Conservation (phyloP, 2,113 vertebrate species). For the Pangasianodon hypophthalmus region DNA sequence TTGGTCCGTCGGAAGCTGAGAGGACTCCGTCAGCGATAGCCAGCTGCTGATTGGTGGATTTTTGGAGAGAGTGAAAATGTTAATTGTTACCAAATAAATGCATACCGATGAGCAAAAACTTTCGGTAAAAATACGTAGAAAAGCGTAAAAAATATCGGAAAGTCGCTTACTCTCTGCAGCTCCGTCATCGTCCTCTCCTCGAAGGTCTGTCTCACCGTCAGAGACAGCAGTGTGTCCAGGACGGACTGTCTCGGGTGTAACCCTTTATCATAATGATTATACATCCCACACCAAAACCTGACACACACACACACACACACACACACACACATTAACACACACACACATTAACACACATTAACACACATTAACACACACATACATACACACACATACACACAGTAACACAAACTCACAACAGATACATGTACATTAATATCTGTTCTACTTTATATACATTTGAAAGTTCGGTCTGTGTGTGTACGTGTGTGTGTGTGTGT, state of each 20-base stretch:
- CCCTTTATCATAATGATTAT: constrained; percentile 80
- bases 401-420: neutral
- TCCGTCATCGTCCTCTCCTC: constrained; percentile 66
- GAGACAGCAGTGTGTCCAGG: constrained; percentile 72
- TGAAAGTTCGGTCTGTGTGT: neutral
- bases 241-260: constrained; percentile 79
- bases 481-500: neutral
- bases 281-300: constrained; percentile 85
- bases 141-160: neutral
- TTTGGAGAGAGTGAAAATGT: neutral
- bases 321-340: neutral
- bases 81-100: neutral
- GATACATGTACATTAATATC: neutral
- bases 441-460: neutral
- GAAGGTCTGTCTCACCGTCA: constrained; percentile 62
- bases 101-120: neutral
- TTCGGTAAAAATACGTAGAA: neutral
- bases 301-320: constrained; percentile 18
- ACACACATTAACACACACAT: too few relatives aligned
- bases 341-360: neutral
- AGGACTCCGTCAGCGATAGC: constrained; percentile 58
- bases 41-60: constrained; percentile 64
- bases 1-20: constrained; percentile 48
- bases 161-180: constrained; percentile 72
- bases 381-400: neutral